Evolutionary conservation across 92 coral and sea anemone genomes (phyloP).

Genomic region (Siderastrea radians): DNA sequence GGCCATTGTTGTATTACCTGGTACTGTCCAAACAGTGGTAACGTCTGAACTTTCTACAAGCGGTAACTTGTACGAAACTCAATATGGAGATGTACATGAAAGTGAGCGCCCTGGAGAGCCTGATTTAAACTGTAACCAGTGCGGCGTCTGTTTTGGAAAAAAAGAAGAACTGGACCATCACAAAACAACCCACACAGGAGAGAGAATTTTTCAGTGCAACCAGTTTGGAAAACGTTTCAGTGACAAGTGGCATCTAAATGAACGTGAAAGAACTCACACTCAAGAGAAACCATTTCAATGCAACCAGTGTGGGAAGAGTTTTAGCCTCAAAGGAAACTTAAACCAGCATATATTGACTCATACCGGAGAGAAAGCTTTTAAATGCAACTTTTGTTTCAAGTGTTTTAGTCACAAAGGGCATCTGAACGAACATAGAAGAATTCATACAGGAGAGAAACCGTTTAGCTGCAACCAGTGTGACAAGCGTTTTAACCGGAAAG

Average conservation of each 20-base stretch:
- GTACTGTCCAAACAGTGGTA: not conserved
- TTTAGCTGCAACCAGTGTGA: not conserved
- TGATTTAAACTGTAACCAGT: not conserved
- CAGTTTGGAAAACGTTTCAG: slow-evolving; percentile 1
- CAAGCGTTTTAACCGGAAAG: not conserved
- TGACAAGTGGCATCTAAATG: not conserved
- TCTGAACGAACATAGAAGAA: slow-evolving; percentile 14
- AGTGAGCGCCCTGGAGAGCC: not conserved
- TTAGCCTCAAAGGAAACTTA: not conserved
- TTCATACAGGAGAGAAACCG: not conserved
- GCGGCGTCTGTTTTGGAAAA: not conserved
- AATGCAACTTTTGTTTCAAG: not conserved
- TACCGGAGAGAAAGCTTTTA: slow-evolving; percentile 6
- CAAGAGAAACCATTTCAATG: no score
- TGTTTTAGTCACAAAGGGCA: slow-evolving; percentile 5
- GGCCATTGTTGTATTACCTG: not conserved
- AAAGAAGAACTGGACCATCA: not conserved
- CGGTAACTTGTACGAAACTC: not conserved
- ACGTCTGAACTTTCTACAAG: not conserved
- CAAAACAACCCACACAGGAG: not conserved
- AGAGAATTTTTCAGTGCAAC: not conserved
- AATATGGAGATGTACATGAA: not conserved
- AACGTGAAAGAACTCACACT: no score
- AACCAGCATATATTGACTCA: not conserved
- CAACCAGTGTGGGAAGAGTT: not conserved